phyloP scores from a whole-genome alignment of 2,797 vertebrate species.

The Micromesistius poutassou region DNA sequence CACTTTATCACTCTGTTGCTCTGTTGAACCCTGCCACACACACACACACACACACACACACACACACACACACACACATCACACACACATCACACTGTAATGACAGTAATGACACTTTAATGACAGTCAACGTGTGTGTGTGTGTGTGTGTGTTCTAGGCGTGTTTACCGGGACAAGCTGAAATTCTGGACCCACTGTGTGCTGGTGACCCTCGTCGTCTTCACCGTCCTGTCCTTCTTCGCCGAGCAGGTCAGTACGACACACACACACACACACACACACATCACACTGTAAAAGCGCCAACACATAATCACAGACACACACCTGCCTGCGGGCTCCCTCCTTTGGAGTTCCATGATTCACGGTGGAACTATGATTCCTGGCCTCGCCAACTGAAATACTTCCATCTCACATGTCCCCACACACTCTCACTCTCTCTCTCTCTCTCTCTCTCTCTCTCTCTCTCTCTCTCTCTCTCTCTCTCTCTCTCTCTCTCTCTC shows the following conservation, averaged over 20 bases:
- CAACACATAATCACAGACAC: not conserved
- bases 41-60: not conserved
- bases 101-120: too few relatives aligned
- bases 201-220: slow-evolving; percentile 88
- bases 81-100: not conserved
- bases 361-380: slow-evolving; percentile 46
- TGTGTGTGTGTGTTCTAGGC: slow-evolving; percentile 69
- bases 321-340: not conserved
- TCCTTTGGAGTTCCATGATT: slow-evolving; percentile 49
- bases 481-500: too few relatives aligned
- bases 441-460: too few relatives aligned
- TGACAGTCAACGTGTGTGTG: too few relatives aligned
- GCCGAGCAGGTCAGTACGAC: slow-evolving; percentile 89
- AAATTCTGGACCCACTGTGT: slow-evolving; percentile 99
- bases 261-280: slow-evolving; percentile 1
- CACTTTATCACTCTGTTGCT: slow-evolving; percentile 52
- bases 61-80: not conserved
- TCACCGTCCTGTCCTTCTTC: slow-evolving; percentile 96
- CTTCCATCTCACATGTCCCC: slow-evolving; percentile 38
- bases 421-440: too few relatives aligned
- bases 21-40: slow-evolving; percentile 3
- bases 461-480: too few relatives aligned
- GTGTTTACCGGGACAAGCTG: slow-evolving; percentile 91
- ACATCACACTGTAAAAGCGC: not conserved
- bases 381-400: slow-evolving; percentile 19